Conservation (phyloP, 2,797 vertebrate species). For the Alouatta caraya region DNA sequence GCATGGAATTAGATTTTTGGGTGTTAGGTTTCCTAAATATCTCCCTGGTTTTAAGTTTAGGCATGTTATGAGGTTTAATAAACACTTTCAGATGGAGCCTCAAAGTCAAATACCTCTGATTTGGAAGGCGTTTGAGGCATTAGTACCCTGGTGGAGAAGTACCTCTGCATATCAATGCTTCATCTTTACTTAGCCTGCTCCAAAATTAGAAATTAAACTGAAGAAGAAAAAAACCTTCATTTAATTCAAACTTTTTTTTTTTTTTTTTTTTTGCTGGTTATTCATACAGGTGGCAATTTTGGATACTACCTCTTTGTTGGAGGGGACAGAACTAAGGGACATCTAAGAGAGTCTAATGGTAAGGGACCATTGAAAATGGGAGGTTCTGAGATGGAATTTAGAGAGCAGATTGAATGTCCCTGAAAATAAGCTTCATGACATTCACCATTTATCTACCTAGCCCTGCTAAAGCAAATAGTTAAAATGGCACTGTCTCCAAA, state of each 20-base stretch:
- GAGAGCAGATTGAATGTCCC: background rate
- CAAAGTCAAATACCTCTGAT: slow-evolving; percentile 43
- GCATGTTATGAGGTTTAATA: slow-evolving; percentile 62
- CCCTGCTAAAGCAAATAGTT: background rate
- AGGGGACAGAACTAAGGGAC: background rate
- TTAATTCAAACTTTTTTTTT: background rate
- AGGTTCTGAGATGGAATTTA: background rate
- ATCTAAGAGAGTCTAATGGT: background rate
- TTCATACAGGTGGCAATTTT: background rate
- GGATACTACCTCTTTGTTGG: background rate
- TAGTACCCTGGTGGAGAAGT: background rate
- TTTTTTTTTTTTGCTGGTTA: background rate
- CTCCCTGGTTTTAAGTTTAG: slow-evolving; percentile 68
- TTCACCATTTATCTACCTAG: background rate
- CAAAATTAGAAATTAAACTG: slow-evolving; percentile 33
- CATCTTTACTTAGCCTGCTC: background rate
- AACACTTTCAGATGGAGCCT: background rate
- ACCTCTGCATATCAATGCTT: background rate
- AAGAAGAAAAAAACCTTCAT: background rate
- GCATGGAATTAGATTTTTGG: slow-evolving; percentile 61
- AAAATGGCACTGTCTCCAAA: background rate
- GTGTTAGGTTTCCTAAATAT: slow-evolving; percentile 60
- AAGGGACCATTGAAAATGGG: background rate
- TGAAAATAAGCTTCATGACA: background rate
- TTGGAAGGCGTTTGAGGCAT: slow-evolving; percentile 10